These are phyloP conservation scores for Opisthocomus hoazin DNA, from an alignment of 2,113 vertebrate species.

Conservation along the genomic window DNA sequence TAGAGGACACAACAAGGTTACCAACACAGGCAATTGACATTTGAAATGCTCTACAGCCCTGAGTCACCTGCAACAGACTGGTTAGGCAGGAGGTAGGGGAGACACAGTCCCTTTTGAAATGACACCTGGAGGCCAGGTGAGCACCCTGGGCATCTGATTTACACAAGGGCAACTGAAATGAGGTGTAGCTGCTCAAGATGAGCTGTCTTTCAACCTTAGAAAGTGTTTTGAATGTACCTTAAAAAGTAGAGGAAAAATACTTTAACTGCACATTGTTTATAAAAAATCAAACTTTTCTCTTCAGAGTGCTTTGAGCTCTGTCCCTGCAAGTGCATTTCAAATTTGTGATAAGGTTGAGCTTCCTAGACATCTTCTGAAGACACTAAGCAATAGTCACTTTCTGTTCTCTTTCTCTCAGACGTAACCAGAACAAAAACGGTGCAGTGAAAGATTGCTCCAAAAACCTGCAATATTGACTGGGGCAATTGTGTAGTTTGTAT, in stretches of 20 bases:
- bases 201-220: too few species aligned
- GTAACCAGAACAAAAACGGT: background rate
- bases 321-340: background rate
- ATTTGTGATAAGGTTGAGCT: background rate
- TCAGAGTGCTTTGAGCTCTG: background rate
- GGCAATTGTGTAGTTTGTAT: background rate
- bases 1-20: background rate
- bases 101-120: background rate
- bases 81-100: background rate
- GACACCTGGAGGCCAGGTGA: background rate
- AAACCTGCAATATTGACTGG: background rate
- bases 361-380: background rate
- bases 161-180: background rate
- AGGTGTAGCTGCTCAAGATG: background rate
- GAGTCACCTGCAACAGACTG: background rate
- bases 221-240: too few species aligned
- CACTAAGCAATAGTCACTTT: background rate
- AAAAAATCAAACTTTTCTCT: background rate
- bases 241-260: background rate
- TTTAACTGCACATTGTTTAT: background rate
- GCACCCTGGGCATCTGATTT: background rate
- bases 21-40: rapidly evolving
- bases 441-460: background rate
- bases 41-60: background rate
- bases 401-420: background rate